Evolutionary conservation across 2,113 vertebrate species (phyloP), one percentile per base, ranked within the genome.

Genomic region (Scatophagus argus): DNA sequence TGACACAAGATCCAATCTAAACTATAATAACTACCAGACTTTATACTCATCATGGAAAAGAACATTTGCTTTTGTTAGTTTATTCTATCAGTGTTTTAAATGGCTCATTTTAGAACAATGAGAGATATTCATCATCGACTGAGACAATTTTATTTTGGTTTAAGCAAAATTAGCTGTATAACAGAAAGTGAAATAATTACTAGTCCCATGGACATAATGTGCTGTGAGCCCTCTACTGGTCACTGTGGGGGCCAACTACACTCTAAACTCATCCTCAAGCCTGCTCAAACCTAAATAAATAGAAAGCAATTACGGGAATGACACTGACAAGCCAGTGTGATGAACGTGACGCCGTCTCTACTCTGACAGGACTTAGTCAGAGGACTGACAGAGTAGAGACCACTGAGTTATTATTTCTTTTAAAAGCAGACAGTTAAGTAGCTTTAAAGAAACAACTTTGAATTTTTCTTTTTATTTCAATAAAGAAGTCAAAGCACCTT

Each of bases 171-270:
- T 23, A 82, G 31, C 16, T 67, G 2, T 29, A 34, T 4, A 62
- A 13, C 13, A 75, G 38, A 54, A 23, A 25, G 17, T 67, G 44
- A 36, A 61, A 39, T 49, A 23, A 25, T 52, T 3, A 21, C 4
- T 14, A 23, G 52, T 32, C 36, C 7, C 10, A 17, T 32, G 63
- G 47, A 59, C 36, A 27, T 14, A 16, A 36, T 61, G 68, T 47
- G 36, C 52, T 34, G 49, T 80, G 81, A 62, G 89, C 89, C 91
- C 90, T 92, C 90, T 92, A 89, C 83, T 90, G 92, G 88, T 76
- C 54, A 72, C 21, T 59, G 31, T 70, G n/a, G 34, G 34, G 51
- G 1, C 13, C 51, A 52, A 25, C 21, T 27, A 27, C 1, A 14
- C 13, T 43, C 1, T 23, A 1, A 17, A 43, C 25, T n/a, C 25